Evolutionary conservation across 2,888 invertebrate genomes (phyloP), one percentile per base, ranked within the genome.

Genomic region (Agapetus fuscipes): DNA sequence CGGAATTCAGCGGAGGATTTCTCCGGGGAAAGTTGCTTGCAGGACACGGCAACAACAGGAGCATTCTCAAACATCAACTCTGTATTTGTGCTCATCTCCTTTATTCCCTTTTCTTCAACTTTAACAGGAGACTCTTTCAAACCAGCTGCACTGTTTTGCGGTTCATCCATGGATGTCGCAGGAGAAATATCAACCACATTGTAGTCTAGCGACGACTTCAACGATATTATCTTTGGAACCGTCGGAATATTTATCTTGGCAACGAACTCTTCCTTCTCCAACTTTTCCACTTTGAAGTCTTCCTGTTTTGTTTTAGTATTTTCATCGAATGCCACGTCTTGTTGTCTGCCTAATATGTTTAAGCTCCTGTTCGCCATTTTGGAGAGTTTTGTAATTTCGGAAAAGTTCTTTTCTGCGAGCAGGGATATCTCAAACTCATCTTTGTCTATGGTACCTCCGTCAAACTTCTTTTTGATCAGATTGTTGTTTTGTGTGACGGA

Each of bases 151-250:
- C 60, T 59, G 34, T 58, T 60, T 37, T 53, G 50, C 0, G 66
- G 65, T 48, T 66, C 67, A 37, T 68, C 69, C 64, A 66, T 66
- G 10, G 66, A 66, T 1, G 60, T 65, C 7, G 66, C 65, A 34
- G 57, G 62, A 3, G 57, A 56, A 11, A 60, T 53, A 13, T 53
- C 46, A 7, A 50, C 51, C 1, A 43, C 40, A 26, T 45, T 48
- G n/a, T 52, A 49, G 28, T 60, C 61, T 29, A 57, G 54, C 2
- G 52, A 50, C 3, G 60, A 52, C 43, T 62, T 65, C 35, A 67
- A 49, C 2, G 67, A 59, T 43, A 66, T 61, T 43, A 66, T 64
- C 47, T 62, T 64, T 30, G 64, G 58, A 44, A 67, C 56, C 54
- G 54, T 59, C 4, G 69, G 70, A 51, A 69, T 65, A 37, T 60